These are phyloP conservation scores for Nibea albiflora DNA, from an alignment of 2,113 vertebrate species.

Conservation along the genomic window DNA sequence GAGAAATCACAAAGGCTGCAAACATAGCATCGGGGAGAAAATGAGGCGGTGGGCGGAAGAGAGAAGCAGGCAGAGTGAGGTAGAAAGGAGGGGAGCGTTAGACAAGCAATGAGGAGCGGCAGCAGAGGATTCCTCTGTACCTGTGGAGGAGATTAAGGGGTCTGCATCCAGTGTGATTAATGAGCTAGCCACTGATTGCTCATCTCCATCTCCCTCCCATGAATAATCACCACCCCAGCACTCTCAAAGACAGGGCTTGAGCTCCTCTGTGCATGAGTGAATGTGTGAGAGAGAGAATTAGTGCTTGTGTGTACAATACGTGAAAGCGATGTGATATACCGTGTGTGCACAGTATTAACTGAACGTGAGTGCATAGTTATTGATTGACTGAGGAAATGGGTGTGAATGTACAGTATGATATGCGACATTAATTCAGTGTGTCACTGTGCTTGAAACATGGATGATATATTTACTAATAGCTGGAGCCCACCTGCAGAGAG, in stretches of 20 bases:
- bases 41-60: constrained; percentile 42
- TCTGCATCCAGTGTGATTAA: constrained; percentile 79
- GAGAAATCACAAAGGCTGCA: constrained; percentile 50
- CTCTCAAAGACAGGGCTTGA: constrained; percentile 48
- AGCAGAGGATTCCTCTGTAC: constrained; percentile 65
- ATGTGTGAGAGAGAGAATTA: constrained; percentile 8
- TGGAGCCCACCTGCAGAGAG: constrained; percentile 60
- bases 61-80: constrained; percentile 20
- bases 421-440: constrained; percentile 33
- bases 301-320: constrained; percentile 26
- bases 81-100: constrained; percentile 18
- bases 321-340: constrained; percentile 13
- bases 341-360: constrained; percentile 23
- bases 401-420: not conserved
- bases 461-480: constrained; percentile 43
- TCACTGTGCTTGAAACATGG: constrained; percentile 34
- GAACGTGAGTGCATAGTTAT: constrained; percentile 1
- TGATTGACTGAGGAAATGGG: constrained; percentile 23
- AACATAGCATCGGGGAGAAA: constrained; percentile 57
- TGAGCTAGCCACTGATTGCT: constrained; percentile 78
- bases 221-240: constrained; percentile 75
- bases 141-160: constrained; percentile 79
- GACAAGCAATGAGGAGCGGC: constrained; percentile 43
- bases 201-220: constrained; percentile 70
- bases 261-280: not conserved